Base-by-base conservation (phyloP, 1,140 invertebrate species). In the Drosophila arizonae region DNA sequence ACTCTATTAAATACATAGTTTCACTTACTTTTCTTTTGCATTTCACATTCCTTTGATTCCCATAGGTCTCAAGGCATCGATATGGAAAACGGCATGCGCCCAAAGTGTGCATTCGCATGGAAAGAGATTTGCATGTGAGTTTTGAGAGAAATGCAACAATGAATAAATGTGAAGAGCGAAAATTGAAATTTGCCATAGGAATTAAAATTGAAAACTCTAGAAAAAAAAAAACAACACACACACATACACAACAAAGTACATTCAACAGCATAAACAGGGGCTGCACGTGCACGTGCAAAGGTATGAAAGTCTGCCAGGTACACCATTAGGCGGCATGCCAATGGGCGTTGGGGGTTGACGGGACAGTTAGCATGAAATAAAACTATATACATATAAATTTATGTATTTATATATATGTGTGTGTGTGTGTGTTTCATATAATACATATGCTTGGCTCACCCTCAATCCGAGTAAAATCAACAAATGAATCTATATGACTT, bases 61-160 rank as follows among this genome's bases (percentile, higher is more conserved):
- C 10, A 11, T 39, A 39, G 10, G 15, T 46, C 21, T 15, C 11
- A 11, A 17, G 9, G 26, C 17, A 8, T 10, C 8, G 41, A 15
- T 39, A 48, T n/a, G 39, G 46, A 15, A 11, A 41, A 10, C 61
- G 78, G 72, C 82, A 55, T 87, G 84, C 64, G 79, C 52, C 84
- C 52, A 79, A 79, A 79, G 76, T 77, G 84, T 79, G 81, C 72
- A 63, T 45, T 66, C 36, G 50, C 65, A 58, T 56, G 74, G 74
- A 79, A 33, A 52, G 45, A 61, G 58, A 58, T 58, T 50, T 30
- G 45, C 57, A 78, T 71, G 66, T 68, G 36, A 72, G 64, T 65
- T 10, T 58, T 13, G 6, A 6, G 58, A 13, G 5, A 4, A 52
- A 39, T 39, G 36, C 43, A 65, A 70, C 57, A 76, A 73, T 76